Percentiles rank a stretch among this genome's conserved stretches.
These are phyloP conservation scores for Conger conger DNA, from an alignment of 2,113 vertebrate genomes.

Conservation along the genomic window DNA sequence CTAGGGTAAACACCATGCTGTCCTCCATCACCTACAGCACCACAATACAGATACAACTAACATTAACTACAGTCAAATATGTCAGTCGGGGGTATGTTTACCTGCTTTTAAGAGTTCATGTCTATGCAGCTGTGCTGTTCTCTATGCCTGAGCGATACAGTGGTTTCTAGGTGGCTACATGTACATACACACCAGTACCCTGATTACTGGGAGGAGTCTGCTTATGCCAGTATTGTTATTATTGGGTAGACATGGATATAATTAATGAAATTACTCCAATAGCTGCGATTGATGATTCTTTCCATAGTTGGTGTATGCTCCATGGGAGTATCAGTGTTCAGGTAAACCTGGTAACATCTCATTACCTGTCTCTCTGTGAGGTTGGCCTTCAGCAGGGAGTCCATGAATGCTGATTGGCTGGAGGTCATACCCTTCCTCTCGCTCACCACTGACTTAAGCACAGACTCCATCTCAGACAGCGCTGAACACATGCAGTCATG, in stretches of 20 bases:
- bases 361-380: conserved; percentile 88
- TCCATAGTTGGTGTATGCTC: neutral
- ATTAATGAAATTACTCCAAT: too few relatives aligned
- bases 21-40: conserved; percentile 86
- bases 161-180: too few relatives aligned
- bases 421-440: conserved; percentile 75
- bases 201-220: too few relatives aligned
- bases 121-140: neutral
- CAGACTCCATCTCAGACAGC: conserved; percentile 82
- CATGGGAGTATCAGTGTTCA: too few relatives aligned
- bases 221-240: too few relatives aligned
- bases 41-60: neutral
- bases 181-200: too few relatives aligned
- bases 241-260: too few relatives aligned
- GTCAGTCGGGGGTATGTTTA: too few relatives aligned
- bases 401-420: conserved; percentile 76
- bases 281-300: neutral
- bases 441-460: conserved; percentile 80
- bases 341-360: neutral
- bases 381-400: conserved; percentile 80
- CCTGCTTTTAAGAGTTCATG: neutral
- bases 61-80: neutral
- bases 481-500: conserved; percentile 61
- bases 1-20: conserved; percentile 92
- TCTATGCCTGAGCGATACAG: neutral